Evolutionary conservation across 2,888 invertebrate genomes (phyloP), one percentile per base, ranked within the genome.

Genomic region (Dione juno): DNA sequence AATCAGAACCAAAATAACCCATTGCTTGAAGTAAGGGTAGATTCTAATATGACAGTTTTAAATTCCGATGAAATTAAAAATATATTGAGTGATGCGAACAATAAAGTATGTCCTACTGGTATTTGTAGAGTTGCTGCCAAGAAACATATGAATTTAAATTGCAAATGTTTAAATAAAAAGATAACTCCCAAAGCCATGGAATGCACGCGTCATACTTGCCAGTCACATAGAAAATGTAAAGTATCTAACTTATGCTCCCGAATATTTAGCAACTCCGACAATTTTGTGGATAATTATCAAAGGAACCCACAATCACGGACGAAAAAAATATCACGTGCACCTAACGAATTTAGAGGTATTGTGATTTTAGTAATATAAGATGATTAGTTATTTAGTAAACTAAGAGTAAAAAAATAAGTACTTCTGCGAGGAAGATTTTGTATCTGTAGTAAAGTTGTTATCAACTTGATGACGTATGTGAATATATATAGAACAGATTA

Each of bases 41-140:
- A 86, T 72, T 69, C 76, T 37, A 77, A 77, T 45, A 83, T 85
- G 82, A 78, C 79, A 68, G 76, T 86, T 53, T 70, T 84, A 19
- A 87, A 87, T 77, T 68, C 80, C 8, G 70, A 78, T 19, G 82
- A 85, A 79, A 77, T 85, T 35, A 59, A 74, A 72, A 69, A 78
- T 28, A 79, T 81, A 74, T 74, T 79, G 37, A 50, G 66, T 37
- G 37, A 48, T 13, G 16, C 48, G 50, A 35, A 50, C n/a, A 54
- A 70, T 67, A 71, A 70, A 57, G 61, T 75, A 69, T 79, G 79
- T 63, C 71, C 74, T n/a, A 67, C 72, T 35, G 77, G 78, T 9
- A 65, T 77, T 64, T 78, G 77, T 50, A 75, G 61, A 9, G 50
- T 53, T 16, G 71, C 70, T 16, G 66, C 67, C 3, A 71, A 65